Base-by-base conservation (phyloP, 2,888 invertebrate species). In the Cabera pusaria region DNA sequence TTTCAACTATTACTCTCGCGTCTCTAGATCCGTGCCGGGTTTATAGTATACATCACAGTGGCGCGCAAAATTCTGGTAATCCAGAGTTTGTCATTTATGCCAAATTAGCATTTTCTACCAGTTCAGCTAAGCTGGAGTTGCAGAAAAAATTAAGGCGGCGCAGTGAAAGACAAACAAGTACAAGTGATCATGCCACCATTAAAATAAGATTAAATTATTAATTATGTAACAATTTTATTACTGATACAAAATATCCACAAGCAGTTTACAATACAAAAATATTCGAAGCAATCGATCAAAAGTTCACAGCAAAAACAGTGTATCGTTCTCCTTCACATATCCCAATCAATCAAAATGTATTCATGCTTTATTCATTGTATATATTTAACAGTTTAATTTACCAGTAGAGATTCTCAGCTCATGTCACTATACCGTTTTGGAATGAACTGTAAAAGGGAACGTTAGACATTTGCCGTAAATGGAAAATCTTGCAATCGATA, bases 291-390 rank as follows among this genome's bases (percentile, higher is more conserved):
- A 46, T 28, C 24, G 34, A 37, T 37, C 24, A 11, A 7, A 5
- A 6, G 24, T 18, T 32, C 8, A 3, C 5, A 24, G n/a, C 40
- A 55, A 45, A 52, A 50, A 44, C 45, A 8, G 36, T 32, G 7
- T 29, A 20, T 22, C 14, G 39, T 19, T 48, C 24, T 31, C 41
- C 1, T 32, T 34, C 12, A 20, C 16, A 33, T 22, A 14, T 31
- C 39, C 12, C 20, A 24, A 14, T 37, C 22, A 20, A 39, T 41
- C 24, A 28, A 41, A 35, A 41, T 39, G 44, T 18, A 5, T 20
- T 39, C 41, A 47, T 52, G 39, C 17, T 33, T 49, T 42, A 52
- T 58, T 52, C 33, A 58, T 56, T 25, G 21, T 29, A 14, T 16
- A n/a, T n/a, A 8, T 26, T 26, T 17, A 26, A 8, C 24, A 14